Percentiles rank a stretch among this genome's conserved stretches.
These are phyloP conservation scores for Spinus olivaceus DNA, from an alignment of 2,797 vertebrate species.

Conservation along the genomic window DNA sequence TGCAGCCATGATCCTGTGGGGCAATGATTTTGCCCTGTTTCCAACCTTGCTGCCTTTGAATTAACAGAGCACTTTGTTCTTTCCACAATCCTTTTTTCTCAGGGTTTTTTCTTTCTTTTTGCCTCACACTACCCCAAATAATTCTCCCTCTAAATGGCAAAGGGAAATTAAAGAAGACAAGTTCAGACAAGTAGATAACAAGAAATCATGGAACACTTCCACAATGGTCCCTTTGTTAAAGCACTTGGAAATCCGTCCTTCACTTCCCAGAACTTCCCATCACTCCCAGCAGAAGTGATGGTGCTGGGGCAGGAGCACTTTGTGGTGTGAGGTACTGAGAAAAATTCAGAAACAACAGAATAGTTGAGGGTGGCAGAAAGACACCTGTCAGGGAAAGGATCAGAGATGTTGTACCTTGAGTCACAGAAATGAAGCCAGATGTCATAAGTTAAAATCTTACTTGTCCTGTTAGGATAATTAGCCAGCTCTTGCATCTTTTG, in stretches of 20 bases:
- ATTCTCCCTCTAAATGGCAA: not conserved
- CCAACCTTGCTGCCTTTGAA: not conserved
- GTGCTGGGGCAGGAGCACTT: not conserved
- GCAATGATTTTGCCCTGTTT: not conserved
- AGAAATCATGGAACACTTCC: not conserved
- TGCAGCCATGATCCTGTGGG: not conserved
- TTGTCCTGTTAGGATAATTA: not conserved
- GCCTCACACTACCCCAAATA: not conserved
- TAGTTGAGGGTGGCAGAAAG: not conserved
- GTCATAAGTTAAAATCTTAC: not conserved
- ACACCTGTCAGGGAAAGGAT: not conserved
- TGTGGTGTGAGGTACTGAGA: not conserved
- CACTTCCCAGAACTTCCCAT: not conserved
- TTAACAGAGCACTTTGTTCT: not conserved
- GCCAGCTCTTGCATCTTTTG: not conserved
- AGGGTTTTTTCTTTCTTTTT: not conserved
- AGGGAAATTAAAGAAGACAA: not conserved
- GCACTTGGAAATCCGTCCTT: not conserved
- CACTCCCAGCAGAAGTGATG: not conserved
- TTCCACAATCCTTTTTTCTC: not conserved
- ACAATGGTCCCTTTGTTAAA: not conserved
- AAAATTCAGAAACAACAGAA: not conserved
- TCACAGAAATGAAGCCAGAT: not conserved
- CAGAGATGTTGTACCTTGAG: not conserved
- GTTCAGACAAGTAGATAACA: not conserved